Evolutionary conservation across 2,888 invertebrate genomes (phyloP).

Genomic region (Rhabditoides inermis): DNA sequence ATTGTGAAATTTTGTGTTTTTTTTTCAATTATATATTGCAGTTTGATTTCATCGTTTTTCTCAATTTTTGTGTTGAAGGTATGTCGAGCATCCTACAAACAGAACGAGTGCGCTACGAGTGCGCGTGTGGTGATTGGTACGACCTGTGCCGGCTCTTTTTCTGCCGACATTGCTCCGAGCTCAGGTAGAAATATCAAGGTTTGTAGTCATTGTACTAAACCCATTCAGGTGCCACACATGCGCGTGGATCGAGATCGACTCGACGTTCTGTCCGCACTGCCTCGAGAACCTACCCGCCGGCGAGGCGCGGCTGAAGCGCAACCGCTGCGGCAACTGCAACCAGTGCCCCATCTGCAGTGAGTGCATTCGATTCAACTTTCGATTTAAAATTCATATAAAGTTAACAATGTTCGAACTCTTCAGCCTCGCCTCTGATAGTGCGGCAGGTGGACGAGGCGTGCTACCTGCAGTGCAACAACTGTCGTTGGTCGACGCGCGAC

Average conservation of each 20-base stretch:
- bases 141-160: slow-evolving; percentile 84
- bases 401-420: no score
- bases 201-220: neutral
- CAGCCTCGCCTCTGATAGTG: no score
- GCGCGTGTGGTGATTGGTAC: slow-evolving; percentile 79
- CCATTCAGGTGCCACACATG: slow-evolving; percentile 30
- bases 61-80: no score
- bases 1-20: no score
- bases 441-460: slow-evolving; percentile 71
- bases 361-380: neutral
- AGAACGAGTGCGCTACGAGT: slow-evolving; percentile 65
- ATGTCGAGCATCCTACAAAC: slow-evolving; percentile 55
- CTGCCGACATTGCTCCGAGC: slow-evolving; percentile 79
- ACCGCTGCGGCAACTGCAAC: slow-evolving; percentile 82
- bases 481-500: slow-evolving; percentile 92
- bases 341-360: slow-evolving; percentile 79
- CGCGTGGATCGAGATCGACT: slow-evolving; percentile 69
- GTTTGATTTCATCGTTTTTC: no score
- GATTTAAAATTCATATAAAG: no score
- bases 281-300: slow-evolving; percentile 87
- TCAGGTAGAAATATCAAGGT: slow-evolving; percentile 12
- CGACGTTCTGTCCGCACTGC: slow-evolving; percentile 90
- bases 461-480: slow-evolving; percentile 83
- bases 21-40: no score
- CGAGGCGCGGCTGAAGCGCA: slow-evolving; percentile 86